Conservation (phyloP, 1,140 invertebrate genomes). For the Lerema accius region DNA sequence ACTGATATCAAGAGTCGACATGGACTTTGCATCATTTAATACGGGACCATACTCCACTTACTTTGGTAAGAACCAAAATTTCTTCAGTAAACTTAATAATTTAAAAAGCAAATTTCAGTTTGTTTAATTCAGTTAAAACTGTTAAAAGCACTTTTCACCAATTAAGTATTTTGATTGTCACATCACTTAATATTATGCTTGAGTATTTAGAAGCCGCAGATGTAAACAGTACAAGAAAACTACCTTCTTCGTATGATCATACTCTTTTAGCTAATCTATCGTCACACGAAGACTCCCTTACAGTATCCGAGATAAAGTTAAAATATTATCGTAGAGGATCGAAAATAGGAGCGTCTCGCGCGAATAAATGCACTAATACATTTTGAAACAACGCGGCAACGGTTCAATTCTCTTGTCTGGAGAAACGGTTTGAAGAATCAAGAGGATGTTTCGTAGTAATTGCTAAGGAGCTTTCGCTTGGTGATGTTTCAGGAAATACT, state of each 20-base stretch:
- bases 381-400: constrained; percentile 60
- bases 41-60: too few relatives aligned
- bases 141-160: too few relatives aligned
- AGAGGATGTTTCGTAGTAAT: constrained; percentile 27
- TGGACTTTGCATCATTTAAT: too few relatives aligned
- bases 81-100: too few relatives aligned
- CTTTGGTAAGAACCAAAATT: too few relatives aligned
- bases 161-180: too few relatives aligned
- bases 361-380: constrained; percentile 74
- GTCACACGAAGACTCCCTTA: constrained; percentile 56
- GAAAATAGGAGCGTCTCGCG: constrained; percentile 60
- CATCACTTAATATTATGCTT: too few relatives aligned
- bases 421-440: constrained; percentile 34
- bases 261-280: constrained; percentile 40
- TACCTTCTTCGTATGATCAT: too few relatives aligned
- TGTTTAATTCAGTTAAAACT: too few relatives aligned
- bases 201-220: background rate
- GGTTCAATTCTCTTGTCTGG: constrained; percentile 60
- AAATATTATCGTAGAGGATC: constrained; percentile 77
- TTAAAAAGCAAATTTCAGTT: too few relatives aligned
- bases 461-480: constrained; percentile 16
- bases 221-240: background rate
- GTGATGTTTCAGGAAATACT: too few relatives aligned
- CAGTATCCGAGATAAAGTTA: constrained; percentile 75
- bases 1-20: too few relatives aligned